A percentile compares a stretch with the other conserved stretches of the same genome.
These are phyloP conservation scores for Pectinophora gossypiella DNA, from an alignment of 1,140 invertebrate species.

Conservation along the genomic window DNA sequence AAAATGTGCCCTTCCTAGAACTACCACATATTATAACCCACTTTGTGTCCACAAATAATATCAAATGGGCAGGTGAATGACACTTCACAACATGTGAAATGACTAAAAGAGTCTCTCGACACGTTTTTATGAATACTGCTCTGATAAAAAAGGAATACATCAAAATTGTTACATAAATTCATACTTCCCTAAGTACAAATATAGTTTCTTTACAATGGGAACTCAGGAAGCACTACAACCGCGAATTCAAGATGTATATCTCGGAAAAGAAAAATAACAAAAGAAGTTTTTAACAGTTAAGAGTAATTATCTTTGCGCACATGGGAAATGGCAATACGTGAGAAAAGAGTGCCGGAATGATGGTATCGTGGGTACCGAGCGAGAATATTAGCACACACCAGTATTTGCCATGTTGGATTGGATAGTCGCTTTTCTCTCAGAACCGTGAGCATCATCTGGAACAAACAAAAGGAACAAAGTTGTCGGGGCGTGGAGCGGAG, in stretches of 20 bases:
- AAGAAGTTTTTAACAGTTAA: conserved; percentile 8
- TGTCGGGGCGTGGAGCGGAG: background rate
- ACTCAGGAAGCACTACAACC: too few relatives aligned
- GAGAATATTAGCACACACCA: conserved; percentile 12
- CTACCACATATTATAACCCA: background rate
- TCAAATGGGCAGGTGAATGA: background rate
- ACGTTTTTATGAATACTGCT: too few relatives aligned
- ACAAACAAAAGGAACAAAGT: conserved; percentile 38
- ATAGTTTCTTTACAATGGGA: too few relatives aligned
- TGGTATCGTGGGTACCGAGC: conserved; percentile 16
- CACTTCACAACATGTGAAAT: background rate
- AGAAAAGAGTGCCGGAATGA: conserved; percentile 23
- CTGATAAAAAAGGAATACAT: too few relatives aligned
- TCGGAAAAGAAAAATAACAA: background rate
- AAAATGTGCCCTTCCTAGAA: conserved; percentile 1
- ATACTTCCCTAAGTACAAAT: too few relatives aligned
- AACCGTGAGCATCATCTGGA: conserved; percentile 21
- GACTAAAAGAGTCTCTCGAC: background rate
- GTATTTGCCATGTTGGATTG: background rate
- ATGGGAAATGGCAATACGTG: conserved; percentile 27
- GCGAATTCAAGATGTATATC: background rate
- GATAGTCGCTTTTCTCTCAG: background rate
- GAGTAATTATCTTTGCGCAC: conserved; percentile 20
- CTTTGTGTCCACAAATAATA: background rate
- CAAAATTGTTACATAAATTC: too few relatives aligned